A percentile compares a stretch with the other conserved stretches of the same genome.
Conservation (phyloP, 2,888 invertebrate species). For the Phorcus lineatus region DNA sequence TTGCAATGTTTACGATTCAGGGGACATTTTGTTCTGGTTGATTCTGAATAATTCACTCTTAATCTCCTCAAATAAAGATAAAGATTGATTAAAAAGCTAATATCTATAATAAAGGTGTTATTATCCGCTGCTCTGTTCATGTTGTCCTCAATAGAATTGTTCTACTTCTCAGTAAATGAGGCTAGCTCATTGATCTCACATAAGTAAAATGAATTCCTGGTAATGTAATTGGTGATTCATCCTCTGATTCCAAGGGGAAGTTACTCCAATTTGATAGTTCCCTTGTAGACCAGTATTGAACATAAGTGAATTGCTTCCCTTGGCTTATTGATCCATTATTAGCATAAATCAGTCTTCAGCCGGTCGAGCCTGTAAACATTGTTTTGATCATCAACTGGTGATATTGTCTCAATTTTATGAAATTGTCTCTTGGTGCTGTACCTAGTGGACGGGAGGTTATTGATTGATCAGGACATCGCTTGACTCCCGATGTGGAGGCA, state of each 20-base stretch:
- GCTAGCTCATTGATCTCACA: too few species aligned
- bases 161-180: too few species aligned
- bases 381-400: neutral
- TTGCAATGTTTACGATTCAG: too few species aligned
- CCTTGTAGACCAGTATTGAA: neutral
- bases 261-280: neutral
- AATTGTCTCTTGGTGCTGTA: neutral
- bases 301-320: constrained; percentile 9
- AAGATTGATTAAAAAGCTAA: too few species aligned
- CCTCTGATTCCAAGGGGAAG: neutral
- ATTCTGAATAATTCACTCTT: too few species aligned
- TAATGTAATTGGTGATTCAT: too few species aligned
- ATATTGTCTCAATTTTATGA: neutral
- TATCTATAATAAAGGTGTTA: too few species aligned
- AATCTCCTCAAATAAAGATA: too few species aligned
- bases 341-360: constrained; percentile 1
- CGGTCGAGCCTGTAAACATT: neutral
- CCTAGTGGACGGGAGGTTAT: neutral
- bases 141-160: too few species aligned
- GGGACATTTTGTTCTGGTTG: too few species aligned
- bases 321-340: constrained; percentile 2
- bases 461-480: neutral
- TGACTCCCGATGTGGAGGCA: neutral
- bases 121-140: too few species aligned
- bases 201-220: too few species aligned